These are phyloP conservation scores for Pseudomugil tenellus DNA, from an alignment of 2,797 vertebrate species.

Conservation along the genomic window DNA sequence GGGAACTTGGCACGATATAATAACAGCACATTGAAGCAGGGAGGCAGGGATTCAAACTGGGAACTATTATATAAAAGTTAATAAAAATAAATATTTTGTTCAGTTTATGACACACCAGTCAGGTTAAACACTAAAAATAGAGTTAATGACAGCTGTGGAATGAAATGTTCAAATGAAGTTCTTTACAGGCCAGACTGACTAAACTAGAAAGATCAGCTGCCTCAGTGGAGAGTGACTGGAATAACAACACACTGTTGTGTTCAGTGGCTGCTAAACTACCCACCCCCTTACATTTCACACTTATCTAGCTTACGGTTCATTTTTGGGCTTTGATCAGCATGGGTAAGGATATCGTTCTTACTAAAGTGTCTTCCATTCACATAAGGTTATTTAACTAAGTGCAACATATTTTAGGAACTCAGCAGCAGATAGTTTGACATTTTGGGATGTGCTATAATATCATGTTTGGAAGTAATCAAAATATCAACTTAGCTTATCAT, in stretches of 20 bases:
- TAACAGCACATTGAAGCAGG: neutral
- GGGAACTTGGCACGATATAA: slow-evolving; percentile 56
- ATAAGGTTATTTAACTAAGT: slow-evolving; percentile 40
- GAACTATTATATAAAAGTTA: slow-evolving; percentile 6
- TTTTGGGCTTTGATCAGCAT: slow-evolving; percentile 63
- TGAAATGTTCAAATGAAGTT: slow-evolving; percentile 35
- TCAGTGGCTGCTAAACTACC: slow-evolving; percentile 30
- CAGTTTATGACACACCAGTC: neutral
- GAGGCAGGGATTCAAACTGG: slow-evolving; percentile 23
- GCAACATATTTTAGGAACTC: slow-evolving; percentile 17
- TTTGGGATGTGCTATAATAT: slow-evolving; percentile 1
- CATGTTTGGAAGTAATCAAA: neutral
- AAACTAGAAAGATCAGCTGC: slow-evolving; percentile 44
- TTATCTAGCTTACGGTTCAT: slow-evolving; percentile 12
- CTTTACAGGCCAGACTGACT: slow-evolving; percentile 21
- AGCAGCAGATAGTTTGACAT: slow-evolving; percentile 2
- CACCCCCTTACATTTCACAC: slow-evolving; percentile 37
- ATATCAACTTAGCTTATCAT: neutral
- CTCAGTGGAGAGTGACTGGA: slow-evolving; percentile 51
- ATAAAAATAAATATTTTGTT: neutral
- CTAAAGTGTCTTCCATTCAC: slow-evolving; percentile 18
- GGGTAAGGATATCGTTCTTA: slow-evolving; percentile 45
- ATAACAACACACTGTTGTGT: slow-evolving; percentile 65
- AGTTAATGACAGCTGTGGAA: neutral
- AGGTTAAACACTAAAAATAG: slow-evolving; percentile 20